Conservation (phyloP, 2,797 vertebrate genomes). For the Sitta carolinensis region DNA sequence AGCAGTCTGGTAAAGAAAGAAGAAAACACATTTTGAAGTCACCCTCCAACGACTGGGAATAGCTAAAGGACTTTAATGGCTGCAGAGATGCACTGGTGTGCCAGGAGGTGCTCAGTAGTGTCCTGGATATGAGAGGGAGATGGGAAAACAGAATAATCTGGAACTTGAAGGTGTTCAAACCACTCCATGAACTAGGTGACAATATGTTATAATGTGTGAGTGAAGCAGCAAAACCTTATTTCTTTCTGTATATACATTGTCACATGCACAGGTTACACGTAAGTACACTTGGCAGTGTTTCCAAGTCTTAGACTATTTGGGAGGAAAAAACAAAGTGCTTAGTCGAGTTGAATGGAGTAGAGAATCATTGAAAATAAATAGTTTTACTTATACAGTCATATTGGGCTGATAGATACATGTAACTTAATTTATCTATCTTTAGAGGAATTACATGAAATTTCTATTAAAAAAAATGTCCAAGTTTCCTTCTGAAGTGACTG, state of each 20-base stretch:
- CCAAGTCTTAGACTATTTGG: not conserved
- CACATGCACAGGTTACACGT: not conserved
- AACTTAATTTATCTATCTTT: not conserved
- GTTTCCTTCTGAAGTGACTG: not conserved
- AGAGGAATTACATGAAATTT: not conserved
- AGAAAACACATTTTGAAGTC: not conserved
- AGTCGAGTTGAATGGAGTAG: not conserved
- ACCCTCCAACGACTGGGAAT: not conserved
- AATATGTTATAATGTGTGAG: not conserved
- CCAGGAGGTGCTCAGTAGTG: fast-evolving
- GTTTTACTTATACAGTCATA: not conserved
- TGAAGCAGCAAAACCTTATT: not conserved
- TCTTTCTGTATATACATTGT: not conserved
- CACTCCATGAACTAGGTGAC: not conserved
- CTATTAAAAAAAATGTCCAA: not conserved
- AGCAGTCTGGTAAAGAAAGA: not conserved
- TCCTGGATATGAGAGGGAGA: not conserved
- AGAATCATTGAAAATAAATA: not conserved
- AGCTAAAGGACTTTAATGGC: not conserved
- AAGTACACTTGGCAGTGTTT: not conserved
- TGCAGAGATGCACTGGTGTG: not conserved
- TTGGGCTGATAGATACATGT: not conserved
- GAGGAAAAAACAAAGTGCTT: not conserved
- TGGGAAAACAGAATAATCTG: not conserved
- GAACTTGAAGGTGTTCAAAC: not conserved